Conservation (phyloP, 2,888 invertebrate species). For the Metellina segmentata region DNA sequence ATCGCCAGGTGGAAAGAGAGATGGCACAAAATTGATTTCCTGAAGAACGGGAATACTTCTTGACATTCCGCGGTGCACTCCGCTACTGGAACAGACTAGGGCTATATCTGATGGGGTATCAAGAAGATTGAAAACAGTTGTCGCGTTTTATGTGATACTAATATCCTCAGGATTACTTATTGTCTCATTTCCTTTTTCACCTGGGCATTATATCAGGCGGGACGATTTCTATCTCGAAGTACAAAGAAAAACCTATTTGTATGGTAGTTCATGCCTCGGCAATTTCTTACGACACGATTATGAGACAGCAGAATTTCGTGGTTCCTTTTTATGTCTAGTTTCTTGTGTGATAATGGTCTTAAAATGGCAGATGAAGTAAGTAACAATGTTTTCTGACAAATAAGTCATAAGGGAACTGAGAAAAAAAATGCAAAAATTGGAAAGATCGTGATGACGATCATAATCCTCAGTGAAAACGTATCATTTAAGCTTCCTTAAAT, state of each 20-base stretch:
- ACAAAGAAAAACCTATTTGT: background rate
- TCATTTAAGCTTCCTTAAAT: too few species aligned
- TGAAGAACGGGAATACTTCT: constrained; percentile 24
- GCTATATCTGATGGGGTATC: constrained; percentile 48
- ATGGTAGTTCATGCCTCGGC: background rate
- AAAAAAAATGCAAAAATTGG: background rate
- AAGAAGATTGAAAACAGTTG: constrained; percentile 62
- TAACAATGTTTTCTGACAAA: background rate
- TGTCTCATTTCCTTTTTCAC: constrained; percentile 44
- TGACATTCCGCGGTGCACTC: constrained; percentile 44
- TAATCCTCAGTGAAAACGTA: too few species aligned
- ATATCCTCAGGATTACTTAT: constrained; percentile 65
- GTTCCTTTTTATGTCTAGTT: background rate
- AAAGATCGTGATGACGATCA: background rate
- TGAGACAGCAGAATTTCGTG: background rate
- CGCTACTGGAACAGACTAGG: background rate
- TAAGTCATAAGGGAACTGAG: background rate
- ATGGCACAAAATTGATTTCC: constrained; percentile 62
- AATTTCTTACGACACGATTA: background rate
- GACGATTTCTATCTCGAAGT: background rate
- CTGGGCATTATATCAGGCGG: constrained; percentile 17
- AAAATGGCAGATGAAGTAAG: background rate
- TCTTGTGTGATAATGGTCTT: background rate
- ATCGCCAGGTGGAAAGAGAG: constrained; percentile 48
- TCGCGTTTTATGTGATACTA: constrained; percentile 62